Base-by-base conservation (phyloP, 2,888 invertebrate genomes). In the Rhabditoides inermis region DNA sequence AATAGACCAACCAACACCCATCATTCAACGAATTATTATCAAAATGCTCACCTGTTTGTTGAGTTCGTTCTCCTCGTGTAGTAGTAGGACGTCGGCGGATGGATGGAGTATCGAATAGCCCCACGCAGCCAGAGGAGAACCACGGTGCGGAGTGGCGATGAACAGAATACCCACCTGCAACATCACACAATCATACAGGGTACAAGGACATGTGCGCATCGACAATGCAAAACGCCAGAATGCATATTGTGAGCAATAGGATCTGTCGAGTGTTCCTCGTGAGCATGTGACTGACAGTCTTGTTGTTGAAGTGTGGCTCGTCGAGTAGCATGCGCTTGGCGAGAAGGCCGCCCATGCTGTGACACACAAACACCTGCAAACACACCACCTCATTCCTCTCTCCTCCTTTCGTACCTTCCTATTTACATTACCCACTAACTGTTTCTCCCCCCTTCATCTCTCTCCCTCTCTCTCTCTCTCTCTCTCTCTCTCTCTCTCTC, bases 311-410 rank as follows among this genome's bases (percentile, higher is more conserved):
- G 5, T 61, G 48, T 15, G 60, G 55, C 18, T 54, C 58, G 49
- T 72, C 72, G 7, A 70, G 44, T 2, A 73, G 56, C 36, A 73
- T 45, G 39, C 65, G 57, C 51, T 73, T 73, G 18, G 70, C 66
- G 2, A 73, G 58, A 6, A 73, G 55, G 18, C 73, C 73, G 12
- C 73, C 73, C 69, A 73, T 65, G 5, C 63, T 63, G 51, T 73
- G 73, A 49, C 70, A 69, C 10, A 73, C 65, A 47, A 72, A 73
- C 2, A 73, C n/a, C n/a, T n/a, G n/a, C n/a, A n/a, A n/a, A n/a
- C n/a, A n/a, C n/a, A n/a, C n/a, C n/a, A n/a, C n/a, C n/a, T n/a
- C n/a, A n/a, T n/a, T n/a, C n/a, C n/a, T n/a, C n/a, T n/a, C n/a
- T n/a, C n/a, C n/a, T n/a, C n/a, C n/a, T n/a, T n/a, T n/a, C n/a